phyloP scores from a whole-genome alignment of 2,888 invertebrate genomes.

The Drosophila kanekoi region DNA sequence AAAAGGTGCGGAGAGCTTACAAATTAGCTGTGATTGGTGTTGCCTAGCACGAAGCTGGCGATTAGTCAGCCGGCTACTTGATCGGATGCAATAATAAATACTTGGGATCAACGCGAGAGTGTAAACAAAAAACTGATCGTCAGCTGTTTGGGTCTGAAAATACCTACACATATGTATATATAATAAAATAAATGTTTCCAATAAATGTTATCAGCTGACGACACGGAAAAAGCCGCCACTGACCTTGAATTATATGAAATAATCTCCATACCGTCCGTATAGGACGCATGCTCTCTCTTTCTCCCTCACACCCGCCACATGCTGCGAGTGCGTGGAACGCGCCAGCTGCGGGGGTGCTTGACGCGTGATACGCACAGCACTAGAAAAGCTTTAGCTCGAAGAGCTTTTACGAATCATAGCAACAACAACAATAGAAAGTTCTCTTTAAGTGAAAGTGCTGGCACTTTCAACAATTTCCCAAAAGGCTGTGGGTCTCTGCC shows the following conservation, averaged over 20 bases:
- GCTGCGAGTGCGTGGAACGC: slow-evolving; percentile 46
- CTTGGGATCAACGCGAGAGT: slow-evolving; percentile 4
- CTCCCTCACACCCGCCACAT: slow-evolving; percentile 38
- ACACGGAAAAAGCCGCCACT: slow-evolving; percentile 10
- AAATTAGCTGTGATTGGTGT: slow-evolving; percentile 2
- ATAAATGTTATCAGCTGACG: slow-evolving; percentile 48
- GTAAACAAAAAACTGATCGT: slow-evolving; percentile 64
- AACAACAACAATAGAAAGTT: slow-evolving; percentile 29
- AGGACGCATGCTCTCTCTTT: slow-evolving; percentile 36
- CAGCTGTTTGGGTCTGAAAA: slow-evolving; percentile 57
- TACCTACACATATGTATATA: not conserved
- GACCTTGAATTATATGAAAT: slow-evolving; percentile 39
- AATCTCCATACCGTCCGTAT: slow-evolving; percentile 4
- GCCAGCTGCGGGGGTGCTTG: slow-evolving; percentile 39
- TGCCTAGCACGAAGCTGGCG: slow-evolving; percentile 3
- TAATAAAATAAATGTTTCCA: not conserved
- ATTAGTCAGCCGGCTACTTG: slow-evolving; percentile 38
- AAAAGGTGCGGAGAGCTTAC: slow-evolving; percentile 38
- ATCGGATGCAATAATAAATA: slow-evolving; percentile 26
- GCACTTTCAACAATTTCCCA: slow-evolving; percentile 10
- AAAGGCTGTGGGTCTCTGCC: slow-evolving; percentile 44
- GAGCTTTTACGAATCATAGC: slow-evolving; percentile 34
- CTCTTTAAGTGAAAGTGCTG: slow-evolving; percentile 45
- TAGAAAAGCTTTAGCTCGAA: slow-evolving; percentile 41
- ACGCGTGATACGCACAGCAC: slow-evolving; percentile 43